A percentile compares a stretch with the other conserved stretches of the same genome.
Evolutionary conservation across 2,797 vertebrate species (phyloP).

Genomic region (Eidolon dupreanum): DNA sequence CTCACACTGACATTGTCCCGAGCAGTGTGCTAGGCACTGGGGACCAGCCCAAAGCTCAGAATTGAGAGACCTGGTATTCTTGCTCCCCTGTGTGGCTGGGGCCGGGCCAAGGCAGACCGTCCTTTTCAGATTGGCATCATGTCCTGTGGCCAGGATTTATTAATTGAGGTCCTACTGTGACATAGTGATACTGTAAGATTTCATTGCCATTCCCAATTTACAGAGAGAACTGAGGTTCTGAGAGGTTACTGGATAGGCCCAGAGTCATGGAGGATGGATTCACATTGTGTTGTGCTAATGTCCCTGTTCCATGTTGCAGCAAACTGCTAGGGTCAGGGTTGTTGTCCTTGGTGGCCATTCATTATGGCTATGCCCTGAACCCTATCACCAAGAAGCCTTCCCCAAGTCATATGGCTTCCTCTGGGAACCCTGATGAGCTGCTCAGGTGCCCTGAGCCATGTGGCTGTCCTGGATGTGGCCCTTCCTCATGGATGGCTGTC

Average conservation of each 20-base stretch:
- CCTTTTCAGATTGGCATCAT: too few relatives aligned
- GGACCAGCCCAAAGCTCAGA: background rate
- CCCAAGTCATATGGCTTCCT: background rate
- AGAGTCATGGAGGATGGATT: background rate
- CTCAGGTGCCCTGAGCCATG: background rate
- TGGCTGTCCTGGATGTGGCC: background rate
- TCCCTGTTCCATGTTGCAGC: accelerated
- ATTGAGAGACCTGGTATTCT: background rate
- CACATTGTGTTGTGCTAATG: background rate
- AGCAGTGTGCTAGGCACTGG: background rate
- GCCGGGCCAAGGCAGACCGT: background rate
- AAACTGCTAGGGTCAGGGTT: background rate
- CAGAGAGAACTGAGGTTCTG: background rate
- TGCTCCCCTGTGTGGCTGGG: background rate
- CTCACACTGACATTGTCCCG: accelerated
- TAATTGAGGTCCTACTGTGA: background rate
- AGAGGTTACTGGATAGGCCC: accelerated
- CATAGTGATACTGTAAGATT: background rate
- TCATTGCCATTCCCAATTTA: background rate
- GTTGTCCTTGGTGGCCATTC: background rate
- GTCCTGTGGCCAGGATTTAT: background rate
- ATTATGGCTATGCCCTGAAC: background rate
- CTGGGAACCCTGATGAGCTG: accelerated
- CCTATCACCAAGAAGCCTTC: background rate
- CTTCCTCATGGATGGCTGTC: background rate